Percentiles rank a stretch among this genome's conserved stretches.
phyloP scores from a whole-genome alignment of 2,888 invertebrate genomes.

The Calameuta idolon region DNA sequence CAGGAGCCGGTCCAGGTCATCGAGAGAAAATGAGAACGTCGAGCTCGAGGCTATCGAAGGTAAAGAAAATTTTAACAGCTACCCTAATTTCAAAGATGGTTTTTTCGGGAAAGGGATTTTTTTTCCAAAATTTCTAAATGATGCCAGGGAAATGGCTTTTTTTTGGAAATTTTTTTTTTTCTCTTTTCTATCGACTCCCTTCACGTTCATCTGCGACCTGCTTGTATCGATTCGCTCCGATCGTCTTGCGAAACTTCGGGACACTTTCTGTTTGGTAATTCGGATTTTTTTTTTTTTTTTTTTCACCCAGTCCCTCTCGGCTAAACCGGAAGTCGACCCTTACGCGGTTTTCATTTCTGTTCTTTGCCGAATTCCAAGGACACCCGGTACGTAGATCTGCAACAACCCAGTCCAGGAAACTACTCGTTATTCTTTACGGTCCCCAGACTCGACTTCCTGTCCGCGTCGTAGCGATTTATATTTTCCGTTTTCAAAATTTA shows the following conservation, averaged over 20 bases:
- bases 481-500: too few relatives aligned
- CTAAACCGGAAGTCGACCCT: slow-evolving; percentile 33
- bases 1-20: too few relatives aligned
- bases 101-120: too few relatives aligned
- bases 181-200: too few relatives aligned
- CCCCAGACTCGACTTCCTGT: slow-evolving; percentile 24
- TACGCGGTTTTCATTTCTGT: slow-evolving; percentile 40
- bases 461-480: background rate
- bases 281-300: slow-evolving; percentile 15
- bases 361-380: background rate
- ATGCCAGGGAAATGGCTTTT: background rate
- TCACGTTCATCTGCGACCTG: slow-evolving; percentile 25
- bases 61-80: too few relatives aligned
- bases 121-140: background rate
- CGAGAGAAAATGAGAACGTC: too few relatives aligned
- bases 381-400: background rate
- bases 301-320: slow-evolving; percentile 18
- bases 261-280: slow-evolving; percentile 28
- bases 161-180: too few relatives aligned
- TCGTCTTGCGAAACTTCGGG: slow-evolving; percentile 18
- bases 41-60: too few relatives aligned
- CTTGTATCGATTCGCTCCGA: slow-evolving; percentile 29
- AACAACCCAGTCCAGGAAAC: slow-evolving; percentile 14
- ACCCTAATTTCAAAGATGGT: too few relatives aligned
- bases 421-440: slow-evolving; percentile 28